phyloP scores from a whole-genome alignment of 2,797 vertebrate genomes.

The Balearica regulorum region DNA sequence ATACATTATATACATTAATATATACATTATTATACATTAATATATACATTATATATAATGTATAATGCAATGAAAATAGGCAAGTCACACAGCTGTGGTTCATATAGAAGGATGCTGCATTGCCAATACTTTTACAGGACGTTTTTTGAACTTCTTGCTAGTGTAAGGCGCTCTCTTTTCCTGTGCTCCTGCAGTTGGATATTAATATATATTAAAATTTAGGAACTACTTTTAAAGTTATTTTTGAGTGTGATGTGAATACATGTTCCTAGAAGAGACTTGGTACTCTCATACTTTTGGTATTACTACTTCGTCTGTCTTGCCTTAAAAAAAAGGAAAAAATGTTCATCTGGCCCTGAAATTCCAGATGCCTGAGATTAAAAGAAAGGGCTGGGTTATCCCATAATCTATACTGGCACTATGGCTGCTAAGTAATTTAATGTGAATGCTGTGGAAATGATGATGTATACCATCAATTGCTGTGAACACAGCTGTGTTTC shows the following conservation, averaged over 20 bases:
- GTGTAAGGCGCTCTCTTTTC: conserved; percentile 10
- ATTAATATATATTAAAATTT: conserved; percentile 30
- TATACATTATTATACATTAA: too few relatives aligned
- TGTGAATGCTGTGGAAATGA: conserved; percentile 42
- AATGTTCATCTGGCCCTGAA: conserved; percentile 32
- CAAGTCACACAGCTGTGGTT: neutral
- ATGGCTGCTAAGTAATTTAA: conserved; percentile 61
- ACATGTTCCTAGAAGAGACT: conserved; percentile 6
- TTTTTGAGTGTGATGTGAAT: conserved; percentile 9
- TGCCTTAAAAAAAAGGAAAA: neutral
- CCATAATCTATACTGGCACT: conserved; percentile 55
- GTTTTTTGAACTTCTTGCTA: conserved; percentile 21
- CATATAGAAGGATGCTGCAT: neutral
- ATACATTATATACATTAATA: too few relatives aligned
- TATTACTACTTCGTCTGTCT: neutral
- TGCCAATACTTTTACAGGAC: neutral
- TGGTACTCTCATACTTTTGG: neutral
- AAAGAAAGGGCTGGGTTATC: conserved; percentile 27
- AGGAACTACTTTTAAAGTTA: neutral
- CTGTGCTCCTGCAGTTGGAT: neutral
- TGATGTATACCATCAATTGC: conserved; percentile 46
- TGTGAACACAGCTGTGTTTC: conserved; percentile 63
- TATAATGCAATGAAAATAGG: neutral
- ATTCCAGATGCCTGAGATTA: conserved; percentile 39
- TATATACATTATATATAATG: too few relatives aligned